Base-by-base conservation (phyloP, 2,113 vertebrate species). In the Brevimyrus niger region DNA sequence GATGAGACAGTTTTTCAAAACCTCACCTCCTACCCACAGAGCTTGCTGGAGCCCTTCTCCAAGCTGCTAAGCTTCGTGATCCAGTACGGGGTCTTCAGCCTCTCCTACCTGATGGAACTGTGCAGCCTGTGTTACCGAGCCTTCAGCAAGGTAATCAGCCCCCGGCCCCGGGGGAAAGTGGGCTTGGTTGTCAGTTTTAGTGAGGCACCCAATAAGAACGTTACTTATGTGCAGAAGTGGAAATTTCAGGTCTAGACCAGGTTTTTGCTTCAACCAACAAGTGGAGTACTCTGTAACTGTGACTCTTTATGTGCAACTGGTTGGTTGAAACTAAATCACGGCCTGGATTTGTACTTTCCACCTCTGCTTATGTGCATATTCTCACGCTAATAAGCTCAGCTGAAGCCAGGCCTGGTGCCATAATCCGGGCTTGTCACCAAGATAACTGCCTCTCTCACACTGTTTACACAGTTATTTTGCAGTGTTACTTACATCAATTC, bases 1-100 rank as follows among this genome's bases (percentile, higher is more conserved):
- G 82, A 86, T 65, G 47, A 31, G 9, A 38, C 27, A 35, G 11
- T 89, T 48, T 42, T 89, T 53, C 5, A 46, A 42, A 69, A 88
- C 27, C 61, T 90, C 73, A 46, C 42, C 85, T 42, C n/a, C 46
- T 46, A 9, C 44, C 83, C 51, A 80, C 95, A 99, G 98, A 99
- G 97, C 94, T 96, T 99, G 91, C 93, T 99, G 95, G 98, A 99
- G 90, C 98, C 98, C 10, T 99, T 99, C 94, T 99, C 98, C 91
- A 99, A 99, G 91, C 94, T 99, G 58, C 95, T 99, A 88, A 99
- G 98, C 92, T 99, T 99, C 92, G 97, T 99, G 21, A 98, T 99
- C 94, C 98, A 99, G 96, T 98, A 99, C 88, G 98, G 97, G 8
- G 94, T 97, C 87, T 99, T 99, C 94, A 98, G 97, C 46, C 95